Conservation (phyloP, 1,140 invertebrate genomes). For the Drosophila albomicans region DNA sequence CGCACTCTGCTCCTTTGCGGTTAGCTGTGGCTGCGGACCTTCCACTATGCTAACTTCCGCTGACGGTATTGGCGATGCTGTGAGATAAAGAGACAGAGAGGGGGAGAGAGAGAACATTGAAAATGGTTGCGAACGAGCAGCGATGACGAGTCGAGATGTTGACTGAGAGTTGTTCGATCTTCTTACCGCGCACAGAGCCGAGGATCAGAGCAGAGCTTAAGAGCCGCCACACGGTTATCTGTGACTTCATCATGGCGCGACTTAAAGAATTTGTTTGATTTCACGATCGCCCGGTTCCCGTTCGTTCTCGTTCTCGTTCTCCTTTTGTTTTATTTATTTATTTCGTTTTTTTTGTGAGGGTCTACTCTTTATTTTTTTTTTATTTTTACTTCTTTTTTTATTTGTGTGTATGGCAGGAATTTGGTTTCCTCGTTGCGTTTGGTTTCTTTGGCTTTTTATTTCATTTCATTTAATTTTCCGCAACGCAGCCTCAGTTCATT, state of each 20-base stretch:
- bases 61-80: constrained; percentile 43
- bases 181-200: constrained; percentile 42
- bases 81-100: neutral
- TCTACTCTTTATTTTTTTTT: constrained; percentile 20
- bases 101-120: neutral
- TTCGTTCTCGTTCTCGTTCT: constrained; percentile 28
- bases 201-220: constrained; percentile 65
- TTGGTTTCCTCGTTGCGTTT: constrained; percentile 35
- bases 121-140: neutral
- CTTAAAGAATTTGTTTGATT: constrained; percentile 36
- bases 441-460: constrained; percentile 20
- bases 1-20: constrained; percentile 61
- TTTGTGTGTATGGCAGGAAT: constrained; percentile 51
- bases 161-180: constrained; percentile 18
- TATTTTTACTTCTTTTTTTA: constrained; percentile 19
- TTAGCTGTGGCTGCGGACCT: constrained; percentile 43
- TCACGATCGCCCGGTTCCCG: constrained; percentile 28
- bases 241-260: constrained; percentile 41
- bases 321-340: constrained; percentile 43
- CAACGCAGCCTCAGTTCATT: constrained; percentile 55
- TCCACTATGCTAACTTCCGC: constrained; percentile 54
- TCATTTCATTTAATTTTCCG: constrained; percentile 5
- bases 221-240: constrained; percentile 28
- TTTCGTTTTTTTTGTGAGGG: constrained; percentile 49
- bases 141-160: neutral